phyloP scores from a whole-genome alignment of 2,888 invertebrate species.

The Limnephilus lunatus region DNA sequence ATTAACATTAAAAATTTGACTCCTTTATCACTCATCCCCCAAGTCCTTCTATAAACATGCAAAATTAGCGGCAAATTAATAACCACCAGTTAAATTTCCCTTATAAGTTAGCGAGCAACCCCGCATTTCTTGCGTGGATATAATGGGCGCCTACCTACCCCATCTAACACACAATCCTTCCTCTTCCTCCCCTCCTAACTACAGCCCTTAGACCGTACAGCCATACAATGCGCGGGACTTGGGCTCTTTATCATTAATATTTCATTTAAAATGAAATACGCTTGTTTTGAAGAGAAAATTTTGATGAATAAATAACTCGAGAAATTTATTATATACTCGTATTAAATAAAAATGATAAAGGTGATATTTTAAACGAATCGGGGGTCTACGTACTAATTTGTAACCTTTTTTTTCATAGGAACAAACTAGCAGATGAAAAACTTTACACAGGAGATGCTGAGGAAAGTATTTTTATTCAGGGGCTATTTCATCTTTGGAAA shows the following conservation, averaged over 20 bases:
- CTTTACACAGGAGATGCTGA: too few relatives aligned
- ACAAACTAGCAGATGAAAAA: too few relatives aligned
- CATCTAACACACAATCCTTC: background rate
- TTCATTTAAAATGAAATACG: background rate
- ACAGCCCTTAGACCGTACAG: background rate
- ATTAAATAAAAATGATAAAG: too few relatives aligned
- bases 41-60: conserved; percentile 55
- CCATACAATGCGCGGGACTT: background rate
- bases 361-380: too few relatives aligned
- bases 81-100: conserved; percentile 70
- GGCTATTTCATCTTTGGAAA: too few relatives aligned
- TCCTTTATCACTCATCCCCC: background rate
- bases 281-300: background rate
- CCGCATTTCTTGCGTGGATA: conserved; percentile 34
- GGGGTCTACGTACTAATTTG: too few relatives aligned
- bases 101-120: conserved; percentile 33
- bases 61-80: conserved; percentile 70
- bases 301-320: background rate
- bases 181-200: background rate
- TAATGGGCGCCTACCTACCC: background rate
- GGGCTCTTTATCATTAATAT: background rate
- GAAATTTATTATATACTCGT: background rate
- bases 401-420: too few relatives aligned
- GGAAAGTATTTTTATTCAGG: too few relatives aligned
- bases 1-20: background rate